A percentile compares a stretch with the other conserved stretches of the same genome.
phyloP scores from a whole-genome alignment of 2,113 vertebrate species.

The Onychostruthus taczanowskii region DNA sequence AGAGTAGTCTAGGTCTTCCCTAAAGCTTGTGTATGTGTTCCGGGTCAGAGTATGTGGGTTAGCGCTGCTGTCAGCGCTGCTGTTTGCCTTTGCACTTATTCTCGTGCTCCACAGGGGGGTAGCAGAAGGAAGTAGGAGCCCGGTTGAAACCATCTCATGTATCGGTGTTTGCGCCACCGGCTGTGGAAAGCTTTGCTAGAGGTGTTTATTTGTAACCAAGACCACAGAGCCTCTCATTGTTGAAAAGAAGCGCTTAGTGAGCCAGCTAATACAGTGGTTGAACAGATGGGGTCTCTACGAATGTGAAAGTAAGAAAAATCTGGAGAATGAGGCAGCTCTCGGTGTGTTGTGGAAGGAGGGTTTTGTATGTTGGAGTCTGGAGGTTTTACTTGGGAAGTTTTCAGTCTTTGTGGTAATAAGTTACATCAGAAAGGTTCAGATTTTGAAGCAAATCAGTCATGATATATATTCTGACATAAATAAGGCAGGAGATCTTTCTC shows the following conservation, averaged over 20 bases:
- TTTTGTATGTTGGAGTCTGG: not conserved
- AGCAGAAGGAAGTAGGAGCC: not conserved
- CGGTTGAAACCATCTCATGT: fast-evolving
- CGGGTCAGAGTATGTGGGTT: not conserved
- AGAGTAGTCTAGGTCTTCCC: not conserved
- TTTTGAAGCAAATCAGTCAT: not conserved
- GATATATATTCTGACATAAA: not conserved
- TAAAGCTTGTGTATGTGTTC: not conserved
- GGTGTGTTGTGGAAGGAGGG: not conserved
- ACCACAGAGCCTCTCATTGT: not conserved
- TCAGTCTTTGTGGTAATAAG: not conserved
- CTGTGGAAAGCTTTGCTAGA: not conserved
- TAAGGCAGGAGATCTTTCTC: too few relatives aligned
- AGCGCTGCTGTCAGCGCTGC: not conserved
- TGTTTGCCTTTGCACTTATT: not conserved
- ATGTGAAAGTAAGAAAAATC: not conserved
- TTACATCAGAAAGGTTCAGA: not conserved
- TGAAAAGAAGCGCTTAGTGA: not conserved
- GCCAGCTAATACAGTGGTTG: not conserved
- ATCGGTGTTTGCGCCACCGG: fast-evolving
- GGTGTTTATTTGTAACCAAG: fast-evolving
- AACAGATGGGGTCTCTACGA: not conserved
- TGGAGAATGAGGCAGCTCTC: not conserved
- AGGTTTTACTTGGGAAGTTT: not conserved
- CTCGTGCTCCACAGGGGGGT: not conserved